Percentiles rank a stretch among this genome's conserved stretches.
phyloP scores from a whole-genome alignment of 2,797 vertebrate species.

The Pipistrellus pygmaeus region DNA sequence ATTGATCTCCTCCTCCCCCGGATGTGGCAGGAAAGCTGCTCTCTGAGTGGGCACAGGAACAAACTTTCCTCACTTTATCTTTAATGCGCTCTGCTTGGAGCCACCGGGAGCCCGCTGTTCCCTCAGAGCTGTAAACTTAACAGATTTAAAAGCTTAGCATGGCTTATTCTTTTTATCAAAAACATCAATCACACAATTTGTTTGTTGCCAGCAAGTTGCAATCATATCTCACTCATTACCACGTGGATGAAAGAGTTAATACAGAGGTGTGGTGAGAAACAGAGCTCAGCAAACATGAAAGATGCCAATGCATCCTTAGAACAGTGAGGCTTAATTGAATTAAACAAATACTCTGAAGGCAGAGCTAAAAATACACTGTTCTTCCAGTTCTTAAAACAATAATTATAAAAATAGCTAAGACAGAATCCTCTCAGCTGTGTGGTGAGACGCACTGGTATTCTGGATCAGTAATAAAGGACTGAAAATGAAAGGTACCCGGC shows the following conservation, averaged over 20 bases:
- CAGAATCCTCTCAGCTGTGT: too few relatives aligned
- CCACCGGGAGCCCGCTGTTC: not conserved
- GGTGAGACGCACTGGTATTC: too few relatives aligned
- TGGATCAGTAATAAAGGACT: too few relatives aligned
- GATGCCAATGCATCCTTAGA: not conserved
- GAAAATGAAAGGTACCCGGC: too few relatives aligned
- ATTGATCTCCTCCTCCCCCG: not conserved
- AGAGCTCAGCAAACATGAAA: not conserved
- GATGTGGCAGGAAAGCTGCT: not conserved
- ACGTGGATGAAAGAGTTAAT: not conserved
- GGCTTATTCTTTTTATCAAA: conserved; percentile 24
- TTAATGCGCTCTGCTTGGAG: conserved; percentile 12
- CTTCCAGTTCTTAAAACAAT: not conserved
- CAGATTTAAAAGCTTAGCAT: conserved; percentile 36
- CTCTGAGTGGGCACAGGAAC: conserved; percentile 36
- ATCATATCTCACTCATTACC: not conserved
- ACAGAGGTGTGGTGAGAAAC: not conserved
- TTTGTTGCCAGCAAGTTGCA: not conserved
- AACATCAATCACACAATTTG: conserved; percentile 52
- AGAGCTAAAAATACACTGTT: not conserved
- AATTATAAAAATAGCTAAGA: not conserved
- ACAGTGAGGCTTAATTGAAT: not conserved
- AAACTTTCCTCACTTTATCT: not conserved
- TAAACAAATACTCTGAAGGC: not conserved
- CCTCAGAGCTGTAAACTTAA: conserved; percentile 5